Conservation (phyloP, 2,888 invertebrate genomes). For the Ceriagrion tenellum region DNA sequence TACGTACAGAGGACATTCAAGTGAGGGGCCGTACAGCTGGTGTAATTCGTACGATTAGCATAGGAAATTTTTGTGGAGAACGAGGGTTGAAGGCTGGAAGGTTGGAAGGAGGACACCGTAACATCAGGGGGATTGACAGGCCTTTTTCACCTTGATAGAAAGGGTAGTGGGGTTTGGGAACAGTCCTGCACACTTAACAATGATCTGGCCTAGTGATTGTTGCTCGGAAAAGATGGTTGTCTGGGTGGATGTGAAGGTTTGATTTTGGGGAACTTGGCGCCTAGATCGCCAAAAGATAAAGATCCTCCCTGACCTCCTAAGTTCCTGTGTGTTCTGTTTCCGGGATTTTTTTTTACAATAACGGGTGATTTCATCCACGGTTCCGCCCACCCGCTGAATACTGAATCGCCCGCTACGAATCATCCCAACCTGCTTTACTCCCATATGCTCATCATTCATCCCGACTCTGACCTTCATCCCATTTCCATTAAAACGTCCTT, state of each 20-base stretch:
- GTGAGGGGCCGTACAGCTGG: too few species aligned
- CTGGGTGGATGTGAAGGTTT: neutral
- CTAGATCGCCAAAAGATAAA: neutral
- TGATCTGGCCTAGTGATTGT: too few species aligned
- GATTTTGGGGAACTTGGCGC: neutral
- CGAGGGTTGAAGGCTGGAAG: too few species aligned
- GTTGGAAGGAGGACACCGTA: too few species aligned
- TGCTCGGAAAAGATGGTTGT: too few species aligned
- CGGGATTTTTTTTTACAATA: neutral
- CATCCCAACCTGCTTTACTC: neutral
- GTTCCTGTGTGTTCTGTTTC: neutral
- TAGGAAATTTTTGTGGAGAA: too few species aligned
- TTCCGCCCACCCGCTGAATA: neutral
- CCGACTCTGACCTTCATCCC: neutral
- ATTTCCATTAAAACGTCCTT: neutral
- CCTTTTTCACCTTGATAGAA: too few species aligned
- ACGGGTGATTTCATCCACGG: neutral
- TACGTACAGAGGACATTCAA: too few species aligned
- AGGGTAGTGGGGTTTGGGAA: too few species aligned
- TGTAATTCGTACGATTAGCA: too few species aligned
- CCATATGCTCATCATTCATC: slow-evolving; percentile 11
- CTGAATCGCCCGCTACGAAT: neutral
- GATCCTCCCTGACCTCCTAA: neutral
- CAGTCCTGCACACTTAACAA: too few species aligned
- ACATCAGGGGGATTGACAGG: too few species aligned